Percentiles rank a stretch among this genome's conserved stretches.
Conservation (phyloP, 2,113 vertebrate genomes). For the Oncorhynchus gorbuscha region DNA sequence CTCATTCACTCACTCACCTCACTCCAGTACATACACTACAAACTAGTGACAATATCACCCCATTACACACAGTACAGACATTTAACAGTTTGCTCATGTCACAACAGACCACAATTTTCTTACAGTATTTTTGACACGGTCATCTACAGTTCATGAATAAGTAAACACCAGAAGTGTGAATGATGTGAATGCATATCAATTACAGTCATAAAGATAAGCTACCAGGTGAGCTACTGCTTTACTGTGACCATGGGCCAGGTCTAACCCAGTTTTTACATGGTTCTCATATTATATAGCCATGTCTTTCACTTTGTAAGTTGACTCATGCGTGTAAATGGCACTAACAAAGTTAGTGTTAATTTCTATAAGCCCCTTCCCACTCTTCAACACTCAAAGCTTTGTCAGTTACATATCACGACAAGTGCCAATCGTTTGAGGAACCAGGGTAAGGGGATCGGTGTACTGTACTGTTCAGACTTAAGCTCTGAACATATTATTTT, state of each 20-base stretch:
- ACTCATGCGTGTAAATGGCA: conserved; percentile 7
- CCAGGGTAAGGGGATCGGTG: neutral
- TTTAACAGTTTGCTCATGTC: too few species aligned
- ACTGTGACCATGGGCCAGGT: too few species aligned
- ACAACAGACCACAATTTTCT: too few species aligned
- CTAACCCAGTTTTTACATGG: neutral
- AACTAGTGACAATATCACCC: neutral
- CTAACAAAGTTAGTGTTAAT: conserved; percentile 20
- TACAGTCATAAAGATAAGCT: too few species aligned
- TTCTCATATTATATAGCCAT: conserved; percentile 13
- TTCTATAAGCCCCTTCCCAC: conserved; percentile 4
- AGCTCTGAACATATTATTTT: neutral
- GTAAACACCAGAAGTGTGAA: neutral
- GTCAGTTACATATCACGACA: neutral
- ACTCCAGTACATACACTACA: neutral
- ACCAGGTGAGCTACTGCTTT: too few species aligned
- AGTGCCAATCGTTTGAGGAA: neutral
- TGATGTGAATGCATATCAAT: neutral
- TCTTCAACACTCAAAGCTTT: conserved; percentile 21
- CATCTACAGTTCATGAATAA: too few species aligned
- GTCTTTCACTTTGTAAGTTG: conserved; percentile 7
- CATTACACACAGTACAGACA: too few species aligned
- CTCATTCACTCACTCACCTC: conserved; percentile 19
- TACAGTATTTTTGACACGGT: too few species aligned
- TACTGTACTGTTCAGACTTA: neutral